Evolutionary conservation across 1,140 invertebrate species (phyloP).

Genomic region (Lasioglossum baleicum): DNA sequence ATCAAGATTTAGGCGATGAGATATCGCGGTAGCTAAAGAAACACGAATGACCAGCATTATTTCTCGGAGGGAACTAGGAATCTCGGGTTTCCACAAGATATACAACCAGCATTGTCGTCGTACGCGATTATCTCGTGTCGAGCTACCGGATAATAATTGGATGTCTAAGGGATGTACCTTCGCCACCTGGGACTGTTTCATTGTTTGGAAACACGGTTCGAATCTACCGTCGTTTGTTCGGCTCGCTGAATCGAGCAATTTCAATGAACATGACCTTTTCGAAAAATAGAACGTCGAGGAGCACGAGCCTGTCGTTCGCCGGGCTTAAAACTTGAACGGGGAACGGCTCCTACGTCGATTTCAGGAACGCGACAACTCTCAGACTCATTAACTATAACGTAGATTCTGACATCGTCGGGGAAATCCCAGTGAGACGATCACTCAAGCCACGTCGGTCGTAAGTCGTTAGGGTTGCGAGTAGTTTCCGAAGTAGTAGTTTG

Average conservation of each 20-base stretch:
- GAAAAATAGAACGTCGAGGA: not conserved
- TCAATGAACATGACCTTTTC: not conserved
- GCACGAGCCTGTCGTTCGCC: not conserved
- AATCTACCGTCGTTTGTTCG: conserved; percentile 11
- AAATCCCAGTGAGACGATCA: conserved; percentile 22
- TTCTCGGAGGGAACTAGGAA: not conserved
- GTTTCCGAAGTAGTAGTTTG: conserved; percentile 23
- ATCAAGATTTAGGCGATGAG: no score
- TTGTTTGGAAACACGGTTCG: conserved; percentile 13
- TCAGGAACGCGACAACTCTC: not conserved
- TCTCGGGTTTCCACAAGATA: conserved; percentile 37
- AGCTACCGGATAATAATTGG: conserved; percentile 40
- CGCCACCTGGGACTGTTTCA: not conserved
- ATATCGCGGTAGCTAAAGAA: not conserved
- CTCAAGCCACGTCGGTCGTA: conserved; percentile 11
- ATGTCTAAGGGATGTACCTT: conserved; percentile 22
- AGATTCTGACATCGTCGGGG: not conserved
- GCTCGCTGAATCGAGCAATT: not conserved
- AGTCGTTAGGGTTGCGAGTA: conserved; percentile 16
- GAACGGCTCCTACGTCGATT: not conserved
- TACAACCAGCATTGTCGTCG: conserved; percentile 38
- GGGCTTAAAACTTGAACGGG: not conserved
- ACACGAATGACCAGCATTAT: conserved; percentile 6
- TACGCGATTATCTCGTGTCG: conserved; percentile 25
- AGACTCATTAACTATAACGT: not conserved